Percentiles rank a stretch among this genome's conserved stretches.
These are phyloP conservation scores for Tamias sibiricus DNA, from an alignment of 2,113 vertebrate genomes.

Conservation along the genomic window DNA sequence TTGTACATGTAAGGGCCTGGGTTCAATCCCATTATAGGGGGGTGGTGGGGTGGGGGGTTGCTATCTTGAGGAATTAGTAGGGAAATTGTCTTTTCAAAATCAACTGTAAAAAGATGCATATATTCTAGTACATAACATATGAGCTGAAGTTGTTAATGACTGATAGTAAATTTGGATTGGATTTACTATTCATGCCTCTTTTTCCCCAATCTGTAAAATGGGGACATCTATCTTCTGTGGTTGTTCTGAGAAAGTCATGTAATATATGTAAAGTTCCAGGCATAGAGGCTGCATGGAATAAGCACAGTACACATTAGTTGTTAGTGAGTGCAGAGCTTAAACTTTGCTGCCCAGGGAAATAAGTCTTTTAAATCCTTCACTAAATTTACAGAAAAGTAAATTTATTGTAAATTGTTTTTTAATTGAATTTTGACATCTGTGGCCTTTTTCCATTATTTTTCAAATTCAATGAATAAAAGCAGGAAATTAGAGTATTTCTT, in stretches of 20 bases:
- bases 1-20: not conserved
- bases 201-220: not conserved
- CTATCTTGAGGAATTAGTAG: not conserved
- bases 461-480: constrained; percentile 44
- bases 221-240: not conserved
- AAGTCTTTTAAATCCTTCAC: not conserved
- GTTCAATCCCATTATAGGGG: not conserved
- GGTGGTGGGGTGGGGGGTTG: not conserved
- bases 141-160: not conserved
- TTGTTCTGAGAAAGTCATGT: not conserved
- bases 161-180: not conserved
- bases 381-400: constrained; percentile 44
- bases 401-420: constrained; percentile 34
- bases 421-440: constrained; percentile 60
- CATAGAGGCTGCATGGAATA: not conserved
- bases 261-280: not conserved
- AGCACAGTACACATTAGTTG: not conserved
- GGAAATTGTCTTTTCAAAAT: not conserved
- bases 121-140: not conserved
- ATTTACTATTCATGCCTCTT: not conserved
- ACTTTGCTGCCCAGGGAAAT: not conserved
- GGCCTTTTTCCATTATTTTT: constrained; percentile 54
- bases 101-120: not conserved
- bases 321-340: not conserved
- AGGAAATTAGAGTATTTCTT: constrained; percentile 40